phyloP scores from a whole-genome alignment of 2,797 vertebrate species.

The Rallus crepitans region DNA sequence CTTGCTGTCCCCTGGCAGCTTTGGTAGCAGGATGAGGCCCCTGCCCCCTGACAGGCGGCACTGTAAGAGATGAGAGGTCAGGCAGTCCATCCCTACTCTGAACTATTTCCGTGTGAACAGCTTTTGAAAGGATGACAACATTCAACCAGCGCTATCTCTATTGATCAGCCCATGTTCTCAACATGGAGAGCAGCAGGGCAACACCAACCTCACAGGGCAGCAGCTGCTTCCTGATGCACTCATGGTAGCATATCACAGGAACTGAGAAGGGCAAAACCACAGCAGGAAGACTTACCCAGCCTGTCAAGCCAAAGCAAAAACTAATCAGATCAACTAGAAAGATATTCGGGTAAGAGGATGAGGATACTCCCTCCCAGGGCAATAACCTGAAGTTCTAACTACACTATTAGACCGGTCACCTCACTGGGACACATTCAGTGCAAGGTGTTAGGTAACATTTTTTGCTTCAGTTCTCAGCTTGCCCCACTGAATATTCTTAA shows the following conservation, averaged over 20 bases:
- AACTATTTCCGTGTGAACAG: not conserved
- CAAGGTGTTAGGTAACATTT: not conserved
- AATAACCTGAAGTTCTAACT: not conserved
- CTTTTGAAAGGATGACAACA: not conserved
- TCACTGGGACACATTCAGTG: not conserved
- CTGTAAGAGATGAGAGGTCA: not conserved
- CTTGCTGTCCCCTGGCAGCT: not conserved
- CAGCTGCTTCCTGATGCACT: not conserved
- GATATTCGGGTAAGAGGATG: not conserved
- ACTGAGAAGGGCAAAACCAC: not conserved
- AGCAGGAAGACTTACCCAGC: not conserved
- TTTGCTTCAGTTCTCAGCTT: not conserved
- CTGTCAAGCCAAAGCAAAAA: not conserved
- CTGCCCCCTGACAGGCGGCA: not conserved
- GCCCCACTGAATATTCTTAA: not conserved
- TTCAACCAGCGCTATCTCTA: not conserved
- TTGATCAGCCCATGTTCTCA: not conserved
- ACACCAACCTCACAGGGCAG: not conserved
- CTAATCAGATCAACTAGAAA: not conserved
- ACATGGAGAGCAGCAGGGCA: not conserved
- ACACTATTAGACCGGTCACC: not conserved
- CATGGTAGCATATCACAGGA: not conserved
- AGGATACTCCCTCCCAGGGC: not conserved
- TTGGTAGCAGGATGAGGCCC: not conserved
- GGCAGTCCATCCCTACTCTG: not conserved